Evolutionary conservation across 1,140 invertebrate species (phyloP).

Genomic region (Phortica variegata): DNA sequence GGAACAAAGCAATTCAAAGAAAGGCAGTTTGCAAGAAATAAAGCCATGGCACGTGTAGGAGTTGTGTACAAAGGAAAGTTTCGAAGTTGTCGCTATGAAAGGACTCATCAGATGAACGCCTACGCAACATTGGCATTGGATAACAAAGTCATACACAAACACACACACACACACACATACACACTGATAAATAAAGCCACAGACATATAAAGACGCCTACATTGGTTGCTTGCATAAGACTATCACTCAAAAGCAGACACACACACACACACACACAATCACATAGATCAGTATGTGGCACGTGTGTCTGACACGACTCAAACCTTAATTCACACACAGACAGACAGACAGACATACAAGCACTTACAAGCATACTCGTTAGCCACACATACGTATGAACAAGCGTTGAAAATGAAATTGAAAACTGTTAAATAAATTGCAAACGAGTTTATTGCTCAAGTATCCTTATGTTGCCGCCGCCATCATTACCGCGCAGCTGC

Average conservation of each 20-base stretch:
- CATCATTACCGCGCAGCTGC: no score
- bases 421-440: conserved; percentile 54
- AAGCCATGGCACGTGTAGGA: neutral
- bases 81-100: neutral
- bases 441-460: conserved; percentile 33
- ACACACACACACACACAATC: neutral
- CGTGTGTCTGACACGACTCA: conserved; percentile 14
- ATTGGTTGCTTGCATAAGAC: neutral
- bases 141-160: neutral
- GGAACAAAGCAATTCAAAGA: no score
- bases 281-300: conserved; percentile 24
- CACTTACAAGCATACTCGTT: neutral
- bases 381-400: conserved; percentile 8
- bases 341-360: neutral
- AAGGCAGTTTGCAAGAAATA: no score
- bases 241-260: neutral
- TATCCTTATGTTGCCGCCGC: no score
- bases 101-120: neutral
- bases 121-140: neutral
- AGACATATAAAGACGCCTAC: neutral
- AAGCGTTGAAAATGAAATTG: conserved; percentile 49
- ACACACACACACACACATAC: neutral
- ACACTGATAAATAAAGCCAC: neutral
- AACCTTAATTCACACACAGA: conserved; percentile 9
- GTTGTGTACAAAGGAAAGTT: neutral